Base-by-base conservation (phyloP, 2,113 vertebrate species). In the Trachemys scripta region DNA sequence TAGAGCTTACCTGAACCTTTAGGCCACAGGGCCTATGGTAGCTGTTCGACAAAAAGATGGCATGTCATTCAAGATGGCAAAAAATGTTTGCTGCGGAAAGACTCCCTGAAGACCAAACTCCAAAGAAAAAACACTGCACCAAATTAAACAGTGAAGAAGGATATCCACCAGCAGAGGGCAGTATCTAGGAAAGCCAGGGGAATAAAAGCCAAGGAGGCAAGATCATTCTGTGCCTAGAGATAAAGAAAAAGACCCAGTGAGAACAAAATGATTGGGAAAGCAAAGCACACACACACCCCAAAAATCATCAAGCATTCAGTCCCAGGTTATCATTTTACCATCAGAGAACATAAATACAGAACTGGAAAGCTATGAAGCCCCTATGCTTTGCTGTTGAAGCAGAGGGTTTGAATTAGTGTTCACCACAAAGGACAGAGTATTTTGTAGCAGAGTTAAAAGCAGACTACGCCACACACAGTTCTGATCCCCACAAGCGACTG, bases 161-260 rank as follows among this genome's bases (percentile, higher is more conserved):
- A 99, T 99, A 99, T 99, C 98, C 98, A 99, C 98, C 98, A 99
- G 98, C 98, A 99, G 94, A 99, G 95, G 96, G 98, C 98, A 98
- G 98, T 99, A 98, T 99, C 98, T 98, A 99, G 98, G 98, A 99
- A 98, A 98, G 98, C 98, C 98, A 99, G 96, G 97, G 98, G 98
- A 97, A 99, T 99, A 98, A 99, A 98, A 98, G 98, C 98, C 98
- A 99, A 98, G 98, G 98, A 99, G 98, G 98, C 98, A 98, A 99
- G 98, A 98, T 99, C 98, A 98, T 98, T 98, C 98, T 99, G 98
- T 97, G 98, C 98, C 98, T 99, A 95, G 98, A 98, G 98, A 98
- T 97, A 98, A 98, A 98, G 98, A 98, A 95, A 98, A 97, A 95
- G 91, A 98, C 90, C 96, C 95, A 96, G 50, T 98, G 97, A 98